A percentile compares a stretch with the other conserved stretches of the same genome.
These are phyloP conservation scores for Salvelinus alpinus DNA, from an alignment of 2,113 vertebrate species.

Conservation along the genomic window DNA sequence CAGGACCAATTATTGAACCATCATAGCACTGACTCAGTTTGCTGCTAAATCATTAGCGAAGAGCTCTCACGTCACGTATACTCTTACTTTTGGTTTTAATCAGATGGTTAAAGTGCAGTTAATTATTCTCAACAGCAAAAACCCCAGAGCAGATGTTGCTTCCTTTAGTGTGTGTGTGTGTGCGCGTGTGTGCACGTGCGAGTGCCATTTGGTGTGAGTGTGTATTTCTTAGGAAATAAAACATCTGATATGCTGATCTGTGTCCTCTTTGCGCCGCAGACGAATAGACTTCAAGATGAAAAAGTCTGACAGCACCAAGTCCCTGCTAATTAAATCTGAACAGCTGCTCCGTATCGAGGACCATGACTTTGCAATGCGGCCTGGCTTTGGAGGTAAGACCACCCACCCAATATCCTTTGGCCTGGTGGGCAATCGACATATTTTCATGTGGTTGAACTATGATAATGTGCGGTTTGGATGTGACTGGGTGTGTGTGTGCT, in stretches of 20 bases:
- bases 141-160: constrained; percentile 49
- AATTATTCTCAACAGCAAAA: constrained; percentile 26
- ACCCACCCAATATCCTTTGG: neutral
- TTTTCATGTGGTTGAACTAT: neutral
- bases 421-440: neutral
- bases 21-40: neutral
- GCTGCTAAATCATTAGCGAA: neutral
- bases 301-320: constrained; percentile 85
- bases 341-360: constrained; percentile 87
- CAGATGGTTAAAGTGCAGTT: constrained; percentile 32
- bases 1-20: no score
- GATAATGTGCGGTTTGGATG: neutral
- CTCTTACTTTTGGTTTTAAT: constrained; percentile 43
- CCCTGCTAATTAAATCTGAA: constrained; percentile 79
- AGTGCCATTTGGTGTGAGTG: neutral
- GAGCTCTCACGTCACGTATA: constrained; percentile 23
- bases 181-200: neutral
- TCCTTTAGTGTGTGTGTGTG: constrained; percentile 7
- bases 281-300: constrained; percentile 80
- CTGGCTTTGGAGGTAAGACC: constrained; percentile 87
- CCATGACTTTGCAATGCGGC: constrained; percentile 88
- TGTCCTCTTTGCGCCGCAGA: constrained; percentile 57
- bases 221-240: constrained; percentile 15
- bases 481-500: neutral
- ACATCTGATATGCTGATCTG: constrained; percentile 10